Base-by-base conservation (phyloP, 2,888 invertebrate genomes). In the Cheilosia pagana region DNA sequence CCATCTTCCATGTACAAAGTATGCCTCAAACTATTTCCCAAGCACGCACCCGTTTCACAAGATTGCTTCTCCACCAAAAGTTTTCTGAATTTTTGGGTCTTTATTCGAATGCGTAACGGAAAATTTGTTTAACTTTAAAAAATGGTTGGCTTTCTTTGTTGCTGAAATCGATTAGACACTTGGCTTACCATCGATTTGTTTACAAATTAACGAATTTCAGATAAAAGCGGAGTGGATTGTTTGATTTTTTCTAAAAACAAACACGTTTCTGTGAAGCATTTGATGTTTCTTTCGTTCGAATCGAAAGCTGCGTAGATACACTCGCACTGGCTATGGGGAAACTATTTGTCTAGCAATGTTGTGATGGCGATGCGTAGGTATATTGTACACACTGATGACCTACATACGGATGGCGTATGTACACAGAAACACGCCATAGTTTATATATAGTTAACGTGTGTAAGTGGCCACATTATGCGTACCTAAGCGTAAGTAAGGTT, bases 71-170 rank as follows among this genome's bases (percentile, higher is more conserved):
- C 16, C 3, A 16, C 10, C 48, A 19, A 28, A 6, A 19, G 48
- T 10, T 50, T 23, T 23, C 10, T 43, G 16, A 43, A 59, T 60
- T 74, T 72, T 79, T 68, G 25, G 74, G 59, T 39, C 28, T 67
- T 60, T 53, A 12, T 23, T 21, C 39, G 28, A 77, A 82, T 77
- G 81, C 72, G 65, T 82, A 72, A 77, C 50, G 55, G 72, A 62
- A 57, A 77, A 67, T 77, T 67, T 67, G 71, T 72, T 82, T 52
- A 41, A 35, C 41, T 43, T 55, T 68, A 12, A 31, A 25, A 25
- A 45, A 65, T 59, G 57, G 19, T 43, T 60, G 2, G 25, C 16
- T 48, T 62, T 43, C n/a, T 14, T 19, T 23, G n/a, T 23, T 45
- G 39, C 65, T 28, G 16, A 19, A 68, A 62, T 68, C 31, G 55